phyloP scores from a whole-genome alignment of 2,888 invertebrate species.

The Aporophyla lueneburgensis region DNA sequence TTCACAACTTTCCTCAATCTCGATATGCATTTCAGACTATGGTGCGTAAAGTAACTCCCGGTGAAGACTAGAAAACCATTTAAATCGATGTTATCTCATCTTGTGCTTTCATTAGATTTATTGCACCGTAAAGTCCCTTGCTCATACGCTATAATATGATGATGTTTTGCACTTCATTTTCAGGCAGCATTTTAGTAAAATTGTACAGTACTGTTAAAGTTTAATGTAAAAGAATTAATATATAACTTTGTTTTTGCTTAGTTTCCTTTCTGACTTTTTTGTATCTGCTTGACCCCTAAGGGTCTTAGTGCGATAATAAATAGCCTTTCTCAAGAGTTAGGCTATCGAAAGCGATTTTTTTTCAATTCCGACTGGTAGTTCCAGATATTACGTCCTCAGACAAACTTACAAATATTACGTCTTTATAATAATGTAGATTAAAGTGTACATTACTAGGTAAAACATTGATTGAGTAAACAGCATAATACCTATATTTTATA shows the following conservation, averaged over 20 bases:
- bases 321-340: too few species aligned
- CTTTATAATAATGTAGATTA: too few species aligned
- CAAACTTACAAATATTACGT: too few species aligned
- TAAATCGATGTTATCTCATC: neutral
- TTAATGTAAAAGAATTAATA: neutral
- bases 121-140: neutral
- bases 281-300: too few species aligned
- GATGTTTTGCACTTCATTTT: neutral
- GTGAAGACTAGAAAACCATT: neutral
- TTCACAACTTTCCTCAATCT: too few species aligned
- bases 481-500: neutral
- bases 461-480: neutral
- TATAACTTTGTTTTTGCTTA: neutral
- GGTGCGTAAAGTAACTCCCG: neutral
- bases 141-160: neutral
- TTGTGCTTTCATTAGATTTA: neutral
- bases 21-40: neutral
- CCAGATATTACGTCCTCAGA: too few species aligned
- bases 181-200: neutral
- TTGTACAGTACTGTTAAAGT: neutral
- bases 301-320: too few species aligned
- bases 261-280: too few species aligned
- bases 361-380: too few species aligned
- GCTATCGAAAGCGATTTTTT: too few species aligned
- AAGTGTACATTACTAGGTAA: too few species aligned